phyloP scores from a whole-genome alignment of 2,888 invertebrate species.

The Drosophila kanekoi region DNA sequence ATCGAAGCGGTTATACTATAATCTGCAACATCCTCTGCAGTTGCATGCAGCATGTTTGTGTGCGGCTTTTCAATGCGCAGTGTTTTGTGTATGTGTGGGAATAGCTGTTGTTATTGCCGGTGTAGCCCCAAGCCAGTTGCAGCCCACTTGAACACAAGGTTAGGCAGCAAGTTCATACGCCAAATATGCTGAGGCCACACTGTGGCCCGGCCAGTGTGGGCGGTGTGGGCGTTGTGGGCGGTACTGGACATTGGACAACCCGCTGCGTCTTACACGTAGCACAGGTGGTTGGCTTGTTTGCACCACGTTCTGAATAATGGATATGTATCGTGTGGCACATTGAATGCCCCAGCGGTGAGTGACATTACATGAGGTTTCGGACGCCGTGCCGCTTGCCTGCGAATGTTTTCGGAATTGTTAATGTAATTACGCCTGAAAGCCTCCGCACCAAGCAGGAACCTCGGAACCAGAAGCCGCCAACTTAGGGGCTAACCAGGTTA shows the following conservation, averaged over 20 bases:
- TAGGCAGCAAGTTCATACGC: constrained; percentile 66
- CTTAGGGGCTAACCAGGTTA: constrained; percentile 46
- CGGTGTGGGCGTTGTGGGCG: not conserved
- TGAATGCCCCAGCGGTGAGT: constrained; percentile 69
- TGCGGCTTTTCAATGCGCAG: constrained; percentile 40
- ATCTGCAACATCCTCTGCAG: constrained; percentile 9
- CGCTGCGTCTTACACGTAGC: constrained; percentile 64
- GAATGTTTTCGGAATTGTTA: constrained; percentile 75
- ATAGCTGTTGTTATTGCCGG: constrained; percentile 30
- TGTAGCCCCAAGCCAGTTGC: constrained; percentile 56
- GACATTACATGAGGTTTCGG: constrained; percentile 64
- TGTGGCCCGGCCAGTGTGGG: not conserved
- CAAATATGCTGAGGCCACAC: constrained; percentile 61
- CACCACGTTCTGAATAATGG: constrained; percentile 77
- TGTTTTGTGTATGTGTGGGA: not conserved
- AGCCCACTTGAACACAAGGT: constrained; percentile 61
- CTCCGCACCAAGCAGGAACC: constrained; percentile 1
- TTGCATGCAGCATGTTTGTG: constrained; percentile 44
- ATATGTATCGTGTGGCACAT: constrained; percentile 71
- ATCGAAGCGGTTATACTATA: constrained; percentile 14
- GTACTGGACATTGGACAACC: constrained; percentile 6
- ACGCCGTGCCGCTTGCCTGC: constrained; percentile 21
- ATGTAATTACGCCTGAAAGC: constrained; percentile 76
- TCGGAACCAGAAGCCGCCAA: constrained; percentile 9
- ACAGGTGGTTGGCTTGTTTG: constrained; percentile 69